Conservation (phyloP, 2,888 invertebrate genomes). For the Bhutanitis thaidina region DNA sequence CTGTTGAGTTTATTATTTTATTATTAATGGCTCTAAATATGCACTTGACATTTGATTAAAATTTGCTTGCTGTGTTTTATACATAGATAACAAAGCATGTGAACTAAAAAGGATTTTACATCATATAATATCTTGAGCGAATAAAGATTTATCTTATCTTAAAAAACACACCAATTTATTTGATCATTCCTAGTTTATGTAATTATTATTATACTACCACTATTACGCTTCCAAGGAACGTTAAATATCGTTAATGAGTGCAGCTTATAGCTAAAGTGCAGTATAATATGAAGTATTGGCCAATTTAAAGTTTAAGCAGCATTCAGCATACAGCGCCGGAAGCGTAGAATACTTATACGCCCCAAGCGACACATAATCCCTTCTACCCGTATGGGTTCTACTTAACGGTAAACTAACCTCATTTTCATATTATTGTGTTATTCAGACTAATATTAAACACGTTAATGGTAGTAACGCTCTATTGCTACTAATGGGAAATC, state of each 20-base stretch:
- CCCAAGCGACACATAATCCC: conserved; percentile 28
- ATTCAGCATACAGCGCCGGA: conserved; percentile 13
- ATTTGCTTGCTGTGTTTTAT: too few relatives aligned
- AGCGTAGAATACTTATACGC: conserved; percentile 22
- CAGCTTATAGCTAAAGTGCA: conserved; percentile 16
- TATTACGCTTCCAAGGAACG: conserved; percentile 3
- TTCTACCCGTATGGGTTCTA: conserved; percentile 19
- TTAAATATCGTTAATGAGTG: conserved; percentile 13
- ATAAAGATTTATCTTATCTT: too few relatives aligned
- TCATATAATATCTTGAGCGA: too few relatives aligned
- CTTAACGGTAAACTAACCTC: conserved; percentile 25
- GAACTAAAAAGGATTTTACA: too few relatives aligned
- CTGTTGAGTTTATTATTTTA: too few relatives aligned
- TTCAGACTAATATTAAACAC: conserved; percentile 20
- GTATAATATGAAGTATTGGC: conserved; percentile 29
- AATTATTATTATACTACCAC: too few relatives aligned
- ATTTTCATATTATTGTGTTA: conserved; percentile 27
- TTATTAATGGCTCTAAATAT: too few relatives aligned
- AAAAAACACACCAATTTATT: too few relatives aligned
- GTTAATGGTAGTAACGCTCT: conserved; percentile 4
- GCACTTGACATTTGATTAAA: too few relatives aligned
- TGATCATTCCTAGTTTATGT: too few relatives aligned
- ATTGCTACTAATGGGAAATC: conserved; percentile 7
- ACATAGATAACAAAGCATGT: too few relatives aligned
- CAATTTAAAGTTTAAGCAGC: conserved; percentile 39